A percentile compares a stretch with the other conserved stretches of the same genome.
These are phyloP conservation scores for Brevipalpus yothersi DNA, from an alignment of 1,140 invertebrate species.

Conservation along the genomic window DNA sequence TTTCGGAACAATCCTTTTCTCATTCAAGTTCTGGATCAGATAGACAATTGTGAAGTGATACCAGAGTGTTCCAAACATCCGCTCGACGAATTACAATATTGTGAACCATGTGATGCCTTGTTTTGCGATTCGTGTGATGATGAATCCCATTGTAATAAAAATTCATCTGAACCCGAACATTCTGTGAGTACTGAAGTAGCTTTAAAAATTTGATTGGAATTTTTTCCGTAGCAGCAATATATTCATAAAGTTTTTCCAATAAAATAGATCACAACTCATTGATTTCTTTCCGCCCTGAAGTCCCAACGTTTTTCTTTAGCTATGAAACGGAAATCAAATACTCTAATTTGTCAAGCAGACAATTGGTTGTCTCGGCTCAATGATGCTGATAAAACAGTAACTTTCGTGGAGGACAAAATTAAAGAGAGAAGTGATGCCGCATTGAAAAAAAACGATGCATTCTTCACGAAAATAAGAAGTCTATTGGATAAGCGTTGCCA, in stretches of 20 bases:
- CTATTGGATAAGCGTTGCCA: conserved; percentile 45
- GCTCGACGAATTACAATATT: conserved; percentile 63
- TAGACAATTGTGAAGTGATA: conserved; percentile 68
- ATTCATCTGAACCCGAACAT: too few species aligned
- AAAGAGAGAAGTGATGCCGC: conserved; percentile 35
- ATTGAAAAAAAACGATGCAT: conserved; percentile 25
- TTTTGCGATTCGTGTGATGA: conserved; percentile 54
- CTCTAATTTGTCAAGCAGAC: conserved; percentile 76
- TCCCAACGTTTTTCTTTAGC: conserved; percentile 86
- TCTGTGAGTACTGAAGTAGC: too few species aligned
- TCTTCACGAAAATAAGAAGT: conserved; percentile 48
- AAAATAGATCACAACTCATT: too few species aligned
- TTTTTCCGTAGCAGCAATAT: too few species aligned
- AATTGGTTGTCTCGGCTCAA: conserved; percentile 64
- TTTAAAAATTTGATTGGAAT: too few species aligned
- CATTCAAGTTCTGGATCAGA: conserved; percentile 73
- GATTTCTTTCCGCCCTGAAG: too few species aligned
- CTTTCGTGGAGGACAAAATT: conserved; percentile 33
- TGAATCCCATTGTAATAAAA: background rate
- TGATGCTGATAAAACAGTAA: conserved; percentile 41
- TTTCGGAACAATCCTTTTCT: conserved; percentile 80
- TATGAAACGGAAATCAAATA: conserved; percentile 87
- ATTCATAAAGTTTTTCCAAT: too few species aligned
- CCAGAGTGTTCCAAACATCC: conserved; percentile 66
- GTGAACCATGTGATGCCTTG: conserved; percentile 79